Conservation (phyloP, 2,113 vertebrate species). For the Leuciscus idus region DNA sequence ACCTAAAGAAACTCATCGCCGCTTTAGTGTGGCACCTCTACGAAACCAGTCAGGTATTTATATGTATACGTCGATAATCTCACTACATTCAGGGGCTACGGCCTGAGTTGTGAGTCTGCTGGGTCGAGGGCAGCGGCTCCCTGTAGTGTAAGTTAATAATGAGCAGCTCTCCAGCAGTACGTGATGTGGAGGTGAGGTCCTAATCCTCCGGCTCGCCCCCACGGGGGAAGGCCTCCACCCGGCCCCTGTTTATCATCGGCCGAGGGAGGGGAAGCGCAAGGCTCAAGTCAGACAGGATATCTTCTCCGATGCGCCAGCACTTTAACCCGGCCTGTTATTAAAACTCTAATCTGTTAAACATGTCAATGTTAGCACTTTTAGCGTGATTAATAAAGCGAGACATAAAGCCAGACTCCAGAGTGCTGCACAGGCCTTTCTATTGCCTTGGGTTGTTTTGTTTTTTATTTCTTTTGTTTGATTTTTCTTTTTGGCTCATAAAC, state of each 20-base stretch:
- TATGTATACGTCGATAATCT: slow-evolving; percentile 36
- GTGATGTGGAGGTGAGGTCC: slow-evolving; percentile 56
- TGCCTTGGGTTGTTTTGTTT: slow-evolving; percentile 68
- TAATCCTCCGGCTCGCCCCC: slow-evolving; percentile 46
- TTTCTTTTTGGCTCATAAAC: slow-evolving; percentile 30
- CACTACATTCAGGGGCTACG: background rate
- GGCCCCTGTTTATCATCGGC: slow-evolving; percentile 54
- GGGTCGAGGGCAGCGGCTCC: slow-evolving; percentile 28
- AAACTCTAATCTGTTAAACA: slow-evolving; percentile 91
- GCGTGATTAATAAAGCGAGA: slow-evolving; percentile 88
- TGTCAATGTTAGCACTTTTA: slow-evolving; percentile 94
- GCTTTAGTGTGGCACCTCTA: slow-evolving; percentile 28
- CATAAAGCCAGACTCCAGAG: slow-evolving; percentile 75
- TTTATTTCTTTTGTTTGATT: slow-evolving; percentile 58
- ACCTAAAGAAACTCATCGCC: slow-evolving; percentile 38
- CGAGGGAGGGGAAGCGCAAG: background rate
- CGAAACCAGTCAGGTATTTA: slow-evolving; percentile 58
- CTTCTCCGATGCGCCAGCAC: slow-evolving; percentile 80
- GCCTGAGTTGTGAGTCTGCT: slow-evolving; percentile 40
- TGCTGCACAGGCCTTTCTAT: slow-evolving; percentile 77
- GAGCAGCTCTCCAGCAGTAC: slow-evolving; percentile 21
- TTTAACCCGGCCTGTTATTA: slow-evolving; percentile 81
- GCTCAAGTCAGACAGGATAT: slow-evolving; percentile 76
- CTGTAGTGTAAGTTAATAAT: slow-evolving; percentile 51
- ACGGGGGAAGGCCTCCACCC: slow-evolving; percentile 26